Evolutionary conservation across 2,113 vertebrate species (phyloP).

Genomic region (Acanthisitta chloris): DNA sequence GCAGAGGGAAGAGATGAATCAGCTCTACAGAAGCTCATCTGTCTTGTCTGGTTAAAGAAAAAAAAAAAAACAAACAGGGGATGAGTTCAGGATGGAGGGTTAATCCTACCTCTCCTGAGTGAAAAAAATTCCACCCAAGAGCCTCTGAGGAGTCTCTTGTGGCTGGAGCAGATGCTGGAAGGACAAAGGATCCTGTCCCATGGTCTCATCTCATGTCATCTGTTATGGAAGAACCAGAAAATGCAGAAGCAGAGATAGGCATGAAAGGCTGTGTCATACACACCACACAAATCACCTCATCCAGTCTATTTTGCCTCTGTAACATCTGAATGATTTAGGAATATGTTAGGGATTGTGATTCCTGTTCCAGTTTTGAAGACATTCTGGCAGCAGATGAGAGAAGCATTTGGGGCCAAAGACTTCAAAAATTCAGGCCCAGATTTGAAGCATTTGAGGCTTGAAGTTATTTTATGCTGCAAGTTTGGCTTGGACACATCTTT

Average conservation of each 20-base stretch:
- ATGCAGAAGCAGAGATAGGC: background rate
- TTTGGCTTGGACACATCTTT: conserved; percentile 8
- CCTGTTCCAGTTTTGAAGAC: background rate
- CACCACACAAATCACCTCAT: background rate
- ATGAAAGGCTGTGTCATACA: background rate
- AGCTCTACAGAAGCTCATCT: background rate
- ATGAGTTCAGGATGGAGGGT: background rate
- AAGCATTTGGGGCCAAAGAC: background rate
- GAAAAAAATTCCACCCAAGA: background rate
- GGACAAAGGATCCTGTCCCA: background rate
- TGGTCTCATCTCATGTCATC: background rate
- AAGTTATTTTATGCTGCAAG: background rate
- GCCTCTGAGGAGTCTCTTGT: background rate
- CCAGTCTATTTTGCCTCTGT: background rate
- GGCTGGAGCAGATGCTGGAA: background rate
- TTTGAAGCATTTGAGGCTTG: background rate
- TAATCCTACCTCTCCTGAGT: background rate
- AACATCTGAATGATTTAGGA: background rate
- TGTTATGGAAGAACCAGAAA: background rate
- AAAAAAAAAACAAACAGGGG: background rate
- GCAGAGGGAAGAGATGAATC: background rate
- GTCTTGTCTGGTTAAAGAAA: background rate
- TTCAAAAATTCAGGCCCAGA: background rate
- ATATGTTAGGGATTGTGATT: background rate
- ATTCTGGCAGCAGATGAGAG: background rate